phyloP scores from a whole-genome alignment of 1,140 invertebrate species.

The Papilio polytes region DNA sequence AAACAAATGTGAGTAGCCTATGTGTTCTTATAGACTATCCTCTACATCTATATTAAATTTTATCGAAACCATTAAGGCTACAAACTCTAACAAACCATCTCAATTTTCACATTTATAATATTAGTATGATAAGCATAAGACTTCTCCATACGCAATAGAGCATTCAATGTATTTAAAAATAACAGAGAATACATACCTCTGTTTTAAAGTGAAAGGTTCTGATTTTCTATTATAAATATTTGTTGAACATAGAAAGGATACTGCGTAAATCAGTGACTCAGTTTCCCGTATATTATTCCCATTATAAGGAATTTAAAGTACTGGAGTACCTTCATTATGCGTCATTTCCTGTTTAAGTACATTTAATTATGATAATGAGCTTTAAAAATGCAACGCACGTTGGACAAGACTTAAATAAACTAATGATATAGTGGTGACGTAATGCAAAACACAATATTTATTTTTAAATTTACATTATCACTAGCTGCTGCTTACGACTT shows the following conservation, averaged over 20 bases:
- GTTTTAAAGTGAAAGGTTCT: neutral
- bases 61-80: too few relatives aligned
- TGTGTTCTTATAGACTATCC: too few relatives aligned
- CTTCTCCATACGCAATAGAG: too few relatives aligned
- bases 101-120: too few relatives aligned
- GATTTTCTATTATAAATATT: neutral
- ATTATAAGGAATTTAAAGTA: neutral
- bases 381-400: conserved; percentile 6
- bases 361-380: conserved; percentile 24
- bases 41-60: too few relatives aligned
- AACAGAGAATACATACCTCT: too few relatives aligned
- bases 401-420: conserved; percentile 6
- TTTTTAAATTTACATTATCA: neutral
- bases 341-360: conserved; percentile 20
- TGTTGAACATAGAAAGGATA: neutral
- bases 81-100: too few relatives aligned
- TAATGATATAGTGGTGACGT: conserved; percentile 13
- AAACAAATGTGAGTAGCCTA: too few relatives aligned
- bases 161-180: too few relatives aligned
- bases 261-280: neutral
- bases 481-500: too few relatives aligned
- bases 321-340: neutral
- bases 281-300: neutral
- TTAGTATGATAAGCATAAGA: too few relatives aligned
- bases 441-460: neutral